phyloP scores from a whole-genome alignment of 2,888 invertebrate genomes.

The Eurytoma adleriae region DNA sequence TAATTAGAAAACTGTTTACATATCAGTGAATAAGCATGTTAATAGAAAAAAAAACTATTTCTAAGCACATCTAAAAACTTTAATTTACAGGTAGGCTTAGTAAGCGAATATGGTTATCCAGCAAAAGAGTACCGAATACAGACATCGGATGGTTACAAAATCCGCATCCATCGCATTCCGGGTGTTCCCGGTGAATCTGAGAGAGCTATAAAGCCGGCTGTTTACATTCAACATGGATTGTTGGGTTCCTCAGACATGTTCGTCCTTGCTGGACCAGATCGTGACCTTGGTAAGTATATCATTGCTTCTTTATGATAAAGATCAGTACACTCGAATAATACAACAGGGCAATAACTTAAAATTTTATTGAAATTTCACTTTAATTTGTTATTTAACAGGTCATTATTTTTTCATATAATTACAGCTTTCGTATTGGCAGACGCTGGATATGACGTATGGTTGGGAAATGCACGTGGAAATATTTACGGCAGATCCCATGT shows the following conservation, averaged over 20 bases:
- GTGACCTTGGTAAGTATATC: conserved; percentile 67
- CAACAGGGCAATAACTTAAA: too few species aligned
- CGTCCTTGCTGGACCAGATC: conserved; percentile 66
- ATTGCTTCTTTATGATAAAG: neutral
- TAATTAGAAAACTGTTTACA: too few species aligned
- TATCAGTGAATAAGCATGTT: neutral
- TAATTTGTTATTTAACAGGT: too few species aligned
- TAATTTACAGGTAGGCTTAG: conserved; percentile 62
- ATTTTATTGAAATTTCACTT: too few species aligned
- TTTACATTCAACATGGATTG: conserved; percentile 68
- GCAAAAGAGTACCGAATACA: conserved; percentile 67
- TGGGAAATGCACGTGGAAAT: conserved; percentile 79
- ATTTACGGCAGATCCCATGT: conserved; percentile 76
- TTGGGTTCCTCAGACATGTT: conserved; percentile 67
- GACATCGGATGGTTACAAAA: conserved; percentile 67
- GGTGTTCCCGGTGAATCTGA: conserved; percentile 62
- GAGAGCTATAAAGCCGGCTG: conserved; percentile 60
- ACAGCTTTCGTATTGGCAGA: conserved; percentile 79
- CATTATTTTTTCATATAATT: conserved; percentile 20
- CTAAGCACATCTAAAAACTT: neutral
- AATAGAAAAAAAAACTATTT: neutral
- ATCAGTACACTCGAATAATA: too few species aligned
- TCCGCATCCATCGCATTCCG: conserved; percentile 66
- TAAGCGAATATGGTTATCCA: conserved; percentile 64
- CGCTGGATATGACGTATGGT: conserved; percentile 80